Conservation (phyloP, 2,113 vertebrate genomes). For the Nothocercus julius region DNA sequence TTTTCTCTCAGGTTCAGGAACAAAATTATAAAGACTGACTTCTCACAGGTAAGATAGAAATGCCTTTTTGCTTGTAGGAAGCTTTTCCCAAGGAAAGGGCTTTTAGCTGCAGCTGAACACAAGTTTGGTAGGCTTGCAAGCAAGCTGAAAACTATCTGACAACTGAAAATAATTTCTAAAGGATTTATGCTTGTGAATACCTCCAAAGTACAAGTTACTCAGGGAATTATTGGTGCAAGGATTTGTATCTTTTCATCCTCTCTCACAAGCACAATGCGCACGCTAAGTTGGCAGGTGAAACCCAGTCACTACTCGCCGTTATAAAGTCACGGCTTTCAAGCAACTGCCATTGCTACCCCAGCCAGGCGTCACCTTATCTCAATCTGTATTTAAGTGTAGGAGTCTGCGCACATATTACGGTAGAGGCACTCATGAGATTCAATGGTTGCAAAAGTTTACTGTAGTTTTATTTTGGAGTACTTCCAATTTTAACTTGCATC, state of each 20-base stretch:
- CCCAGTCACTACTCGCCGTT: rapidly evolving
- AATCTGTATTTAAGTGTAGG: rapidly evolving
- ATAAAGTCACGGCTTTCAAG: rapidly evolving
- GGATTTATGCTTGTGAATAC: not conserved
- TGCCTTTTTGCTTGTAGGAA: rapidly evolving
- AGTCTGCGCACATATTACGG: rapidly evolving
- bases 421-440: rapidly evolving
- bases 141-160: not conserved
- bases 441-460: not conserved
- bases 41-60: not conserved
- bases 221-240: not conserved
- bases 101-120: not conserved
- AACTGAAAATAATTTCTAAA: not conserved
- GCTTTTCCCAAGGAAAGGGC: not conserved
- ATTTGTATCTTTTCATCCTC: not conserved
- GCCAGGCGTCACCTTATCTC: not conserved
- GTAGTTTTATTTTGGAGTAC: not conserved
- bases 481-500: not conserved
- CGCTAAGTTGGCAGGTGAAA: not conserved
- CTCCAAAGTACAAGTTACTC: not conserved
- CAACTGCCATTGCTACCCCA: not conserved
- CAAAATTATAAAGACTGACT: not conserved
- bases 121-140: not conserved
- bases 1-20: not conserved
- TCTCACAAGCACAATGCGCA: rapidly evolving